Evolutionary conservation across 2,888 invertebrate genomes (phyloP).

Genomic region (Pediacus dermestoides): DNA sequence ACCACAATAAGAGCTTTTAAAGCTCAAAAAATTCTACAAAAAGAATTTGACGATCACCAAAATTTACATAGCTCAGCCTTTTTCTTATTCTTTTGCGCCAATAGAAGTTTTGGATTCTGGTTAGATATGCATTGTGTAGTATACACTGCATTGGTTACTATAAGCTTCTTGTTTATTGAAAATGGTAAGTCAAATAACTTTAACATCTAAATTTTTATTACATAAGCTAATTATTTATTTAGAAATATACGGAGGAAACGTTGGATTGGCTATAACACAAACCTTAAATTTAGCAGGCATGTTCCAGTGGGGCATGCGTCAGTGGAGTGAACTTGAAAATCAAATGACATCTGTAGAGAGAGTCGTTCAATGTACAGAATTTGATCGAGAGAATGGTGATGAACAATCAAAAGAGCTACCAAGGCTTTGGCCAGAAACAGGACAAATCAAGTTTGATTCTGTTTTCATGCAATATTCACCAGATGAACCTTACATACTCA

Average conservation of each 20-base stretch:
- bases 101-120: slow-evolving; percentile 67
- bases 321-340: slow-evolving; percentile 55
- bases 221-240: too few species aligned
- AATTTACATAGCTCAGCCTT: slow-evolving; percentile 70
- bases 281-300: slow-evolving; percentile 50
- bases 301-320: slow-evolving; percentile 82
- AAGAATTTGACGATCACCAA: slow-evolving; percentile 60
- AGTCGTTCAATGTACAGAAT: slow-evolving; percentile 72
- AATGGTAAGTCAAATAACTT: slow-evolving; percentile 43
- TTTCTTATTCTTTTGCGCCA: slow-evolving; percentile 61
- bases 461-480: slow-evolving; percentile 70
- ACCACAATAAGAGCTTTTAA: slow-evolving; percentile 71
- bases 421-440: slow-evolving; percentile 66
- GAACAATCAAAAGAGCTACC: slow-evolving; percentile 19
- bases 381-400: slow-evolving; percentile 59
- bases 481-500: slow-evolving; percentile 69
- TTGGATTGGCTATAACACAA: slow-evolving; percentile 48
- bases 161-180: slow-evolving; percentile 62
- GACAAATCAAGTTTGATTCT: slow-evolving; percentile 63
- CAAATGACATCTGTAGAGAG: slow-evolving; percentile 91
- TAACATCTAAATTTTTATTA: too few species aligned
- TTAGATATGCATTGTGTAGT: slow-evolving; percentile 64
- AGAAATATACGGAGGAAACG: slow-evolving; percentile 43
- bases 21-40: slow-evolving; percentile 59
- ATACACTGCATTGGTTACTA: slow-evolving; percentile 62